These are phyloP conservation scores for Callospermophilus lateralis DNA, from an alignment of 2,113 vertebrate genomes.

Conservation along the genomic window DNA sequence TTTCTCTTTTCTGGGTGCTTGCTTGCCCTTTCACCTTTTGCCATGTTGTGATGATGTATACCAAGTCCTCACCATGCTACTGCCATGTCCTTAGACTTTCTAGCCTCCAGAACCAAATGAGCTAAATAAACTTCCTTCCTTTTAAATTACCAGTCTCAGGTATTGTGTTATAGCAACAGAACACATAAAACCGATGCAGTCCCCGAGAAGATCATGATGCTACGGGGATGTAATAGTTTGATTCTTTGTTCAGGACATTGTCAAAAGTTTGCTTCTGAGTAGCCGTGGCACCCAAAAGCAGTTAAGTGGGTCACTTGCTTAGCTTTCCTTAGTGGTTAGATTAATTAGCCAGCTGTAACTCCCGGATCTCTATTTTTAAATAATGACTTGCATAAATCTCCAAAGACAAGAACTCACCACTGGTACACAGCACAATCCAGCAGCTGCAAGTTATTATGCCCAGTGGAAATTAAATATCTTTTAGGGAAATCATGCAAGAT, in stretches of 20 bases:
- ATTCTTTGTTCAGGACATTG: neutral
- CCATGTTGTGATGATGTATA: neutral
- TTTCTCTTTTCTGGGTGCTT: neutral
- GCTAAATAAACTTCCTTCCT: neutral
- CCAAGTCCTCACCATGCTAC: accelerated
- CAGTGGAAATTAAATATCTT: slow-evolving; percentile 86
- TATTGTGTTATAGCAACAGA: neutral
- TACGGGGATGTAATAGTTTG: neutral
- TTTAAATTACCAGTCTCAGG: neutral
- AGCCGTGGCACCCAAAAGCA: slow-evolving; percentile 77
- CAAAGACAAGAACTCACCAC: slow-evolving; percentile 84
- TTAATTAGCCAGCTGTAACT: slow-evolving; percentile 88
- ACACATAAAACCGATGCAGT: neutral
- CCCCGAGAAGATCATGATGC: neutral
- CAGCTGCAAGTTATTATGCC: slow-evolving; percentile 83
- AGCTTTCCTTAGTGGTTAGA: slow-evolving; percentile 82
- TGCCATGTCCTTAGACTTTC: neutral
- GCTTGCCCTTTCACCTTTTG: neutral
- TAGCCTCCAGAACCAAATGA: neutral
- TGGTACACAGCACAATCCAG: slow-evolving; percentile 77
- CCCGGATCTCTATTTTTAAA: slow-evolving; percentile 88
- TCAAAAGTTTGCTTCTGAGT: slow-evolving; percentile 72
- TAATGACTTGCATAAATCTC: slow-evolving; percentile 86
- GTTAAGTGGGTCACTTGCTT: slow-evolving; percentile 82
- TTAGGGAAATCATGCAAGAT: slow-evolving; percentile 80